These are phyloP conservation scores for Ifrita kowaldi DNA, from an alignment of 2,113 vertebrate species.

Conservation along the genomic window DNA sequence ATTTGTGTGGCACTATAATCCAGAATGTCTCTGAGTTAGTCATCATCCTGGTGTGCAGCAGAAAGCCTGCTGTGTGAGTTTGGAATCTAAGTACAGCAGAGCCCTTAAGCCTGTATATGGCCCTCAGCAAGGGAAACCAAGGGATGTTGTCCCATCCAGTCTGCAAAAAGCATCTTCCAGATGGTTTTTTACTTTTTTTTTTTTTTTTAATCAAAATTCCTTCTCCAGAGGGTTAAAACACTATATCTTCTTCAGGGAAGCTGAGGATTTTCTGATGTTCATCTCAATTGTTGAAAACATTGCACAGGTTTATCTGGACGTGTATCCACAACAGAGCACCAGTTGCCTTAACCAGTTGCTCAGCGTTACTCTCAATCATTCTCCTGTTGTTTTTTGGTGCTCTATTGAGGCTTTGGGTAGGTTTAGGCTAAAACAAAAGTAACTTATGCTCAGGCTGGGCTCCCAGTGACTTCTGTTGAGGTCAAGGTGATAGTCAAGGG, in stretches of 20 bases:
- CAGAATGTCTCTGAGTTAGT: neutral
- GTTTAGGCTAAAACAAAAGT: neutral
- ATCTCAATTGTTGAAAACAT: neutral
- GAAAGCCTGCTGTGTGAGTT: neutral
- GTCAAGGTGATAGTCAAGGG: neutral
- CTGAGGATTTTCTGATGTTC: neutral
- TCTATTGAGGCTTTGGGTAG: neutral
- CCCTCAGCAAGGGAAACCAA: neutral
- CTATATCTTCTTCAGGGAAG: neutral
- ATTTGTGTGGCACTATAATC: neutral
- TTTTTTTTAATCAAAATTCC: neutral
- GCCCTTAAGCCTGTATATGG: neutral
- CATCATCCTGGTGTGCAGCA: neutral
- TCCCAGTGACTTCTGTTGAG: neutral
- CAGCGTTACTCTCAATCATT: accelerated
- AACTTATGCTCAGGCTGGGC: neutral
- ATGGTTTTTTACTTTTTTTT: neutral
- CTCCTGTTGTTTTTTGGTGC: neutral
- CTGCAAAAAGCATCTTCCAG: neutral
- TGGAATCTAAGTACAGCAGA: neutral
- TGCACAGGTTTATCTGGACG: neutral
- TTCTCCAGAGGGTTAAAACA: neutral
- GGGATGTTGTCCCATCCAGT: neutral
- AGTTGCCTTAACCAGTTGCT: neutral
- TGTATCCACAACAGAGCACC: neutral